Base-by-base conservation (phyloP, 2,797 vertebrate genomes). In the Glossophaga mutica region DNA sequence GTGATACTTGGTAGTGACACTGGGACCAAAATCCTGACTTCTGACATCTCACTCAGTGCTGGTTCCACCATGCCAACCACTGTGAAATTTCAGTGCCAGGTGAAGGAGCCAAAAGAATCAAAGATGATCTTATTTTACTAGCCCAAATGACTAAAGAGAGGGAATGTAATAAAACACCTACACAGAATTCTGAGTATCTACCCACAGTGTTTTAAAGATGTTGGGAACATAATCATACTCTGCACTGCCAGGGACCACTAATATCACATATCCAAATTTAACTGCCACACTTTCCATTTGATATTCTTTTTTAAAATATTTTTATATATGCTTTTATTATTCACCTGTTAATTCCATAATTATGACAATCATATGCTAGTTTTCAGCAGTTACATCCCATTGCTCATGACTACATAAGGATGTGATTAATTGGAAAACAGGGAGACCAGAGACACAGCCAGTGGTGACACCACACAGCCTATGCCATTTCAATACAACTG, bases 251-350 rank as follows among this genome's bases (percentile, higher is more conserved):
- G n/a, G 21, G 34, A 74, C 32, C 78, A 29, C 52, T 22, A 62
- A 52, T 26, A 34, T n/a, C 59, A 74, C 10, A 71, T 1, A 10
- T 15, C 8, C 5, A 12, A 79, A 16, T n/a, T 76, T 37, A 92
- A 86, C 34, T 32, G 71, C 21, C 37, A 87, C 26, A 87, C 32
- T 71, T 82, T 19, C 34, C 55, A 24, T 9, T 70, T 1, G 2
- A 70, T 34, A 24, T 10, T 39, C 34, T 39, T 68, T 98, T 98
- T 98, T 6, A 98, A 98, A 98, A 98, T 99, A 98, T 99, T 96
- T 96, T 97, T 98, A 98, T 98, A 98, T 99, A 99, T 98, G 98
- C 93, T 98, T 98, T 99, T 99, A 98, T 98, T 98, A 98, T 98
- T 98, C 98, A 99, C 98, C 98, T 98, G 98, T 98, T 97, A 98